Percentiles rank a stretch among this genome's conserved stretches.
Evolutionary conservation across 1,140 invertebrate species (phyloP).

Genomic region (Ditylenchus dipsaci): DNA sequence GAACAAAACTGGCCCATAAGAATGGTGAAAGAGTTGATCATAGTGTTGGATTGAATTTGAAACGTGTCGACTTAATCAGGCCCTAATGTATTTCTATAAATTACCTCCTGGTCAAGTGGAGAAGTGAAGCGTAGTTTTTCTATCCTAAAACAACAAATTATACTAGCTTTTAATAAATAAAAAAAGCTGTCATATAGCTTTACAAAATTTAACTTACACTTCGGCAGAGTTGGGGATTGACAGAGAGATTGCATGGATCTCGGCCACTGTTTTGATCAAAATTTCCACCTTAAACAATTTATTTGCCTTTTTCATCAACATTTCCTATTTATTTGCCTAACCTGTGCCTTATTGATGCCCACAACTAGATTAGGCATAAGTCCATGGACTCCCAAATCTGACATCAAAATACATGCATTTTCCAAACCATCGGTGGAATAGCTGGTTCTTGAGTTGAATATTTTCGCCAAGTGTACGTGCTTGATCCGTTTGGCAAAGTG

Average conservation of each 20-base stretch:
- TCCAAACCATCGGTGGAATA: background rate
- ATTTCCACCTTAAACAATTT: background rate
- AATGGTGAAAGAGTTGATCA: no score
- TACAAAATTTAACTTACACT: constrained; percentile 1
- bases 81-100: no score
- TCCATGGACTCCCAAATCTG: constrained; percentile 1
- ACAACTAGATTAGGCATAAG: background rate
- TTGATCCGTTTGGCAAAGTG: background rate
- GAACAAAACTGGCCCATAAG: no score
- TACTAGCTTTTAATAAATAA: background rate
- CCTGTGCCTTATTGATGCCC: background rate
- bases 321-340: background rate
- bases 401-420: constrained; percentile 1
- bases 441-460: background rate
- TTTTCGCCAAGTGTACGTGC: background rate
- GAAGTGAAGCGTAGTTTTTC: background rate
- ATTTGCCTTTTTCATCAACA: background rate
- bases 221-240: background rate
- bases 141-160: background rate
- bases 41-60: no score
- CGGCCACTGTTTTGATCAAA: background rate
- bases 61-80: no score
- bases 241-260: constrained; percentile 6
- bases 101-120: background rate
- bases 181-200: no score